phyloP scores from a whole-genome alignment of 53 echinoderm and acorn worm species.

The Pentamera pediparva region DNA sequence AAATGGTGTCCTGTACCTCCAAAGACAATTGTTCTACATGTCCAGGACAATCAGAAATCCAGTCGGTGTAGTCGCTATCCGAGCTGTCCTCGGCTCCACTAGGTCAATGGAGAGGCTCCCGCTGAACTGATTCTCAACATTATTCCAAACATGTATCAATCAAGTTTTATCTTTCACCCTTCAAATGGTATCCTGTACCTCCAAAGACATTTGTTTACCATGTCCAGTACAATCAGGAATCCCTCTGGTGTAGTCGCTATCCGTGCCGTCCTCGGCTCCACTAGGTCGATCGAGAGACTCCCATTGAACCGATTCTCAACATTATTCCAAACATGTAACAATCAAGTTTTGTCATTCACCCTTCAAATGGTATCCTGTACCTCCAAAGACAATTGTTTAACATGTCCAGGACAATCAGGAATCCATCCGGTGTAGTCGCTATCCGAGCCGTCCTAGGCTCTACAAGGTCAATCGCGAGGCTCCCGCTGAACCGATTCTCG shows the following conservation, averaged over 20 bases:
- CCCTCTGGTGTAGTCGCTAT: constrained; percentile 67
- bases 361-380: constrained; percentile 74
- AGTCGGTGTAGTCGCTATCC: constrained; percentile 59
- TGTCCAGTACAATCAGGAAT: constrained; percentile 66
- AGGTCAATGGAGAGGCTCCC: constrained; percentile 58
- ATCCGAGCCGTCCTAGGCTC: constrained; percentile 73
- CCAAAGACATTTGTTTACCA: constrained; percentile 80
- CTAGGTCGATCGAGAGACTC: constrained; percentile 49
- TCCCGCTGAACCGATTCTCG: constrained; percentile 59
- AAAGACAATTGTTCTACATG: constrained; percentile 74
- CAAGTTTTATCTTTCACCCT: no score
- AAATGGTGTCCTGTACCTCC: constrained; percentile 81
- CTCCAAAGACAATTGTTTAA: constrained; percentile 79
- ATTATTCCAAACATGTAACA: no score
- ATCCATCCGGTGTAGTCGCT: constrained; percentile 63
- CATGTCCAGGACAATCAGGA: constrained; percentile 70
- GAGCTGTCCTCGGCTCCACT: constrained; percentile 63
- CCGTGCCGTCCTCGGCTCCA: constrained; percentile 69
- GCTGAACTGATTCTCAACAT: constrained; percentile 60
- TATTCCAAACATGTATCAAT: no score
- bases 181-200: constrained; percentile 79
- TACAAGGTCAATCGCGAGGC: constrained; percentile 53
- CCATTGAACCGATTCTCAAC: constrained; percentile 66
- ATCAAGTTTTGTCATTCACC: no score
- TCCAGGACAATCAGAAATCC: constrained; percentile 72